phyloP scores from a whole-genome alignment of 2,888 invertebrate genomes.

The Arge pagana region DNA sequence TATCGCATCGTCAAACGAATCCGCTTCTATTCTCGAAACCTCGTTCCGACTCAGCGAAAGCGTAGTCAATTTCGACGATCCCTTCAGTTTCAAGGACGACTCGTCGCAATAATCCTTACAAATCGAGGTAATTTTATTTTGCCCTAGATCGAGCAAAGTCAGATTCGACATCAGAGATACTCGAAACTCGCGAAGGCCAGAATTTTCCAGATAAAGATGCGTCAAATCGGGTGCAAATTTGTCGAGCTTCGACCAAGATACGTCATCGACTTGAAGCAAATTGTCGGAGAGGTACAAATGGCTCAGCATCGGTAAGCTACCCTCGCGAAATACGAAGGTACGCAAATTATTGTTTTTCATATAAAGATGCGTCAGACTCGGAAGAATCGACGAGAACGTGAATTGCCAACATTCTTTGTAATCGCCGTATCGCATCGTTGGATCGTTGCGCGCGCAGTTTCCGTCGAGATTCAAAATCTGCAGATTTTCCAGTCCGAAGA shows the following conservation, averaged over 20 bases:
- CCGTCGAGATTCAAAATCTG: conserved; percentile 4
- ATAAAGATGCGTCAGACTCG: conserved; percentile 40
- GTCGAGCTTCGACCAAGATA: conserved; percentile 31
- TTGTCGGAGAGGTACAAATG: conserved; percentile 46
- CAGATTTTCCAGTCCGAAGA: neutral
- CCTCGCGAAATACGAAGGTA: conserved; percentile 34
- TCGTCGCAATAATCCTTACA: conserved; percentile 37
- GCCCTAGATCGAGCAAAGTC: conserved; percentile 37
- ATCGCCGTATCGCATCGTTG: too few species aligned
- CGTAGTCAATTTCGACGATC: conserved; percentile 34
- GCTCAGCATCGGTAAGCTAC: conserved; percentile 39
- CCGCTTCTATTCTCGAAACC: conserved; percentile 35
- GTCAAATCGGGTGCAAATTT: conserved; percentile 38
- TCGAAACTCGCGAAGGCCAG: conserved; percentile 36
- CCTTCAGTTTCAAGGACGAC: conserved; percentile 34
- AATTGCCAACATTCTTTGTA: too few species aligned
- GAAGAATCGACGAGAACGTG: too few species aligned
- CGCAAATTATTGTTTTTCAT: conserved; percentile 38
- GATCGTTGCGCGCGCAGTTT: too few species aligned
- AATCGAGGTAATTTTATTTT: conserved; percentile 37
- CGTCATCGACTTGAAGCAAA: conserved; percentile 30
- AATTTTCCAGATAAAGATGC: conserved; percentile 42
- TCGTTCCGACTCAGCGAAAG: conserved; percentile 38
- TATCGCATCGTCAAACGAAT: conserved; percentile 38
- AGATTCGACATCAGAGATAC: conserved; percentile 33